Base-by-base conservation (phyloP, 2,113 vertebrate genomes). In the Copsychus sechellarum region DNA sequence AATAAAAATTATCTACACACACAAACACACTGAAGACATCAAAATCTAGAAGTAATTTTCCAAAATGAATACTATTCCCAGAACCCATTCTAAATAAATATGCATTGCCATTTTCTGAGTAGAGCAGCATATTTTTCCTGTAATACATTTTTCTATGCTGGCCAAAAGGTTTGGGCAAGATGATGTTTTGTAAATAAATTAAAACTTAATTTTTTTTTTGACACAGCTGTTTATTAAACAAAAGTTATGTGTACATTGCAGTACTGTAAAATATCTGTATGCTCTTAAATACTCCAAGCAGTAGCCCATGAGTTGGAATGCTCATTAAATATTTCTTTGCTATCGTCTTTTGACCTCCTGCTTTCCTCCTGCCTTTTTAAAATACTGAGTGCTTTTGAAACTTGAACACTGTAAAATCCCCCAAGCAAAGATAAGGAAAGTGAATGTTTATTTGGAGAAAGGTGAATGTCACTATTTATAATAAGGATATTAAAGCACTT, bases 161-260 rank as follows among this genome's bases (percentile, higher is more conserved):
- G 3, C 14, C 48, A 58, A 29, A 21, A n/a, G 22, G 25, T 60
- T 40, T 47, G 31, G 76, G 40, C 24, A 71, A 78, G 12, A 19
- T 13, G 7, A 24, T 50, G 14, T 1, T 69, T 40, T 67, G 12
- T 33, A 76, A 86, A 88, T 48, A 69, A 92, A 51, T 6, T 14
- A 58, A 61, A 14, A 67, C 1, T 61, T 73, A 7, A 76, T 34
- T 54, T 60, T 50, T 38, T 43, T 74, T 87, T 88, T 54, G 28
- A 58, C 9, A 56, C 4, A 53, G 17, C 1, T 28, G 3, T 47
- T 29, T 81, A 13, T 62, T 62, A 53, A 89, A 54, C 8, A 38
- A 71, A 47, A 43, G 1, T 38, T 78, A 34, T 4, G 5, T 43
- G 43, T 16, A 47, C 3, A 31, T 2, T 1, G 0, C 20, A 57